Percentiles rank a stretch among this genome's conserved stretches.
These are phyloP conservation scores for Limonius californicus DNA, from an alignment of 1,140 invertebrate species.

Conservation along the genomic window DNA sequence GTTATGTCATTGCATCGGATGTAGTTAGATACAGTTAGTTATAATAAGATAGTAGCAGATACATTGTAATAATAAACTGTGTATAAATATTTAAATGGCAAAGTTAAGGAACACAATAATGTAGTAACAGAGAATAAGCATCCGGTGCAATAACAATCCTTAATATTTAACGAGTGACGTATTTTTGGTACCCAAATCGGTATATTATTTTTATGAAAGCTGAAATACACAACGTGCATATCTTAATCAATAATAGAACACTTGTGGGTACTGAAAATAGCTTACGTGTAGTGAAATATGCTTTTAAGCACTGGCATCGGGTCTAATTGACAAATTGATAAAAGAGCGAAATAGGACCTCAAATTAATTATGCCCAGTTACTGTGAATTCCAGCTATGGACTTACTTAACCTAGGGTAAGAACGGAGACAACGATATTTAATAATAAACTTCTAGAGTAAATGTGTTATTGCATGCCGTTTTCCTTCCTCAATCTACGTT, in stretches of 20 bases:
- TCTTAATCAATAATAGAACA: constrained; percentile 1
- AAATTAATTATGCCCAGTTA: neutral
- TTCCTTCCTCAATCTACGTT: neutral
- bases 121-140: neutral
- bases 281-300: constrained; percentile 4
- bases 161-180: constrained; percentile 1
- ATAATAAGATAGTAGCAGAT: neutral
- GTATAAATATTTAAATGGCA: neutral
- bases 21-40: neutral
- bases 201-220: constrained; percentile 8
- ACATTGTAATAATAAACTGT: neutral
- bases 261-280: neutral
- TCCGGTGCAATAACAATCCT: neutral
- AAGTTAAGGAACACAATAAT: neutral
- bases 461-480: constrained; percentile 6
- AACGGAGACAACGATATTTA: constrained; percentile 1
- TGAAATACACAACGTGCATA: constrained; percentile 6
- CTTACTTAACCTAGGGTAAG: neutral
- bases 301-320: constrained; percentile 13
- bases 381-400: constrained; percentile 1
- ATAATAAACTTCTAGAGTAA: neutral
- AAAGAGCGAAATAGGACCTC: neutral
- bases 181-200: constrained; percentile 8
- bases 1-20: constrained; percentile 10
- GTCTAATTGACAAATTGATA: neutral